Evolutionary conservation across 2,797 vertebrate genomes (phyloP).

Genomic region (Alca torda): DNA sequence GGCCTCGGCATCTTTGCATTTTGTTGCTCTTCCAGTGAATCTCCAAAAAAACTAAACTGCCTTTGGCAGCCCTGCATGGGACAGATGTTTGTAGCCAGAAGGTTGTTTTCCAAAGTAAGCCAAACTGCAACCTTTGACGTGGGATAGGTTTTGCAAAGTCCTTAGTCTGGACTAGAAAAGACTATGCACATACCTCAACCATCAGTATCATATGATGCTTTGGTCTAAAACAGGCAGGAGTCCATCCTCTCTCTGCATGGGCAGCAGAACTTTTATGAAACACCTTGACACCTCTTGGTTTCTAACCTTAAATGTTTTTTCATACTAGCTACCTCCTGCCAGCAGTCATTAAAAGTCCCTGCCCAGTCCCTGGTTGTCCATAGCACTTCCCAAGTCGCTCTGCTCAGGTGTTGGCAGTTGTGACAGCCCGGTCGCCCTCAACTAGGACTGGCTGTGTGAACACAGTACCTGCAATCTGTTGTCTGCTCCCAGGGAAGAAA

Average conservation of each 20-base stretch:
- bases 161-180: not conserved
- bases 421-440: not conserved
- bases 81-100: not conserved
- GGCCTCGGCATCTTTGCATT: not conserved
- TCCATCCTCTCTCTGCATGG: not conserved
- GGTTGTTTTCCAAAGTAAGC: not conserved
- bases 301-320: not conserved
- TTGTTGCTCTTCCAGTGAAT: not conserved
- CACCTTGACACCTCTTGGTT: conserved; percentile 5
- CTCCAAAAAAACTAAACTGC: not conserved
- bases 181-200: not conserved
- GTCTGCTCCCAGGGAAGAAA: not conserved
- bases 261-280: conserved; percentile 46
- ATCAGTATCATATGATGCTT: not conserved
- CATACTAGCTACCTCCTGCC: not conserved
- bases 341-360: not conserved
- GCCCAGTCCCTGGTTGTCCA: not conserved
- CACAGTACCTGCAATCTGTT: not conserved
- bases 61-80: not conserved
- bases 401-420: not conserved
- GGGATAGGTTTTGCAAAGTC: not conserved
- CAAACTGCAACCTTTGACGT: not conserved
- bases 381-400: not conserved
- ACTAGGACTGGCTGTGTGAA: rapidly evolving
- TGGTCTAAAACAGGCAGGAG: not conserved